Evolutionary conservation across 2,113 vertebrate genomes (phyloP).

Genomic region (Brachyhypopomus occidentalis): DNA sequence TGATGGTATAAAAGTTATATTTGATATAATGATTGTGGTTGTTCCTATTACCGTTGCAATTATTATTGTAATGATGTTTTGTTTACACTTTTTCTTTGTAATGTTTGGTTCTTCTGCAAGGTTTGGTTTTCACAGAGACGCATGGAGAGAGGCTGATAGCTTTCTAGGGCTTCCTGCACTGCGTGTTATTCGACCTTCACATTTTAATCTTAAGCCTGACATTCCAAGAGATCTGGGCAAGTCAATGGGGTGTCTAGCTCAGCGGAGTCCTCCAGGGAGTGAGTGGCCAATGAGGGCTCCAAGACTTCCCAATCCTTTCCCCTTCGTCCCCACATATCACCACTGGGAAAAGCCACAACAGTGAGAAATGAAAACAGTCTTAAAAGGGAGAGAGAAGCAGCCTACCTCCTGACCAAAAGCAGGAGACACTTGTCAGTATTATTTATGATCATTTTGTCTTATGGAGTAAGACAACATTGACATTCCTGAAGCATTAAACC

Average conservation of each 20-base stretch:
- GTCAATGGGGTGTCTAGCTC: conserved; percentile 46
- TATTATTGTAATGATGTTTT: conserved; percentile 57
- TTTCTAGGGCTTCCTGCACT: conserved; percentile 15
- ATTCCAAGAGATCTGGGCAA: conserved; percentile 49
- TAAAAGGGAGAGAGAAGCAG: background rate
- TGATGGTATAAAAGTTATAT: conserved; percentile 58
- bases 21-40: conserved; percentile 57
- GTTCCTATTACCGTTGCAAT: conserved; percentile 60
- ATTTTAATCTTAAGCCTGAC: conserved; percentile 46
- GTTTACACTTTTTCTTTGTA: conserved; percentile 52
- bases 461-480: background rate
- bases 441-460: conserved; percentile 24
- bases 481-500: conserved; percentile 37
- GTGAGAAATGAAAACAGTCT: conserved; percentile 33
- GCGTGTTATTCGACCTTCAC: conserved; percentile 48
- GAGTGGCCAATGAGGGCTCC: conserved; percentile 42
- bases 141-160: conserved; percentile 18
- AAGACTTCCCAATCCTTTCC: conserved; percentile 31
- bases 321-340: conserved; percentile 26
- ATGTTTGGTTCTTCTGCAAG: conserved; percentile 40
- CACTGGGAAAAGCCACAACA: conserved; percentile 27
- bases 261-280: conserved; percentile 19
- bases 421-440: conserved; percentile 41
- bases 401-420: conserved; percentile 12
- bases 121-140: conserved; percentile 47